phyloP scores from a whole-genome alignment of 2,113 vertebrate genomes.

The Gnathonemus longibarbis region DNA sequence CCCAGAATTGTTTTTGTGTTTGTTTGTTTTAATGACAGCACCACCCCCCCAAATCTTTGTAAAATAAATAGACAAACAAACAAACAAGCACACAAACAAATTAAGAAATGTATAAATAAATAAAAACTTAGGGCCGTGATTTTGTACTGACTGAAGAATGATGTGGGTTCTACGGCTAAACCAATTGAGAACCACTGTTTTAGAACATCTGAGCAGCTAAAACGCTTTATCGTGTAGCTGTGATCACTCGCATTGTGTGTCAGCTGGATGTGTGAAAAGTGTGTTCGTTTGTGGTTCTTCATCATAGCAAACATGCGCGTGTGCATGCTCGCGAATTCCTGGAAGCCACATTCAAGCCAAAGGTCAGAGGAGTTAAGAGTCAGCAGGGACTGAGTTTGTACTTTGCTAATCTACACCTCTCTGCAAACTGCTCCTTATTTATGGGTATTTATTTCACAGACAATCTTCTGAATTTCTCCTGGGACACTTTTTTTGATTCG shows the following conservation, averaged over 20 bases:
- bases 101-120: not conserved
- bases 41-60: not conserved
- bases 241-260: not conserved
- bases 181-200: not conserved
- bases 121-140: not conserved
- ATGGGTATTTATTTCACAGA: slow-evolving; percentile 35
- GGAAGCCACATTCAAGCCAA: slow-evolving; percentile 33
- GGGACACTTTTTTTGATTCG: not conserved
- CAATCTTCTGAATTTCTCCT: not conserved
- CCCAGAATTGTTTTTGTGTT: not conserved
- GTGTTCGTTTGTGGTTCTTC: not conserved
- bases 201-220: not conserved
- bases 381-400: slow-evolving; percentile 43
- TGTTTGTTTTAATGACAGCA: not conserved
- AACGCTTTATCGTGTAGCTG: not conserved
- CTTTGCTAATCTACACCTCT: slow-evolving; percentile 43
- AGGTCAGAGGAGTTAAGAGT: slow-evolving; percentile 45
- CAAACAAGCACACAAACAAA: not conserved
- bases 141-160: not conserved
- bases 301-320: not conserved
- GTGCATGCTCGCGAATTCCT: slow-evolving; percentile 34
- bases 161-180: not conserved
- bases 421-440: slow-evolving; percentile 32
- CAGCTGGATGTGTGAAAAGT: not conserved
- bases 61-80: not conserved